Evolutionary conservation across 2,888 invertebrate species (phyloP).

Genomic region (Neria commutata): DNA sequence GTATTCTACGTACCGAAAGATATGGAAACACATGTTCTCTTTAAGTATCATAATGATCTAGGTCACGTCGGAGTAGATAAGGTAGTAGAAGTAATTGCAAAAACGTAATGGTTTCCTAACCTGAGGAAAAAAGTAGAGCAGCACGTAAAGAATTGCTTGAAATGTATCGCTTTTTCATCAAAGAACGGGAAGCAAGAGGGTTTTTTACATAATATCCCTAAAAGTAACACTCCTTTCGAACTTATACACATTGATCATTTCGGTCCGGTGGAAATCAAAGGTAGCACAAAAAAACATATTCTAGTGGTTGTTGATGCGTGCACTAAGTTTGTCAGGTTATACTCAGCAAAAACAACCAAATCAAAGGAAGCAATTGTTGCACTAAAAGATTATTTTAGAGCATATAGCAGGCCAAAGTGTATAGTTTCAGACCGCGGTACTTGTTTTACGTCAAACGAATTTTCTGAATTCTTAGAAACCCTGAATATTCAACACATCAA

Average conservation of each 20-base stretch:
- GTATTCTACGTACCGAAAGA: constrained; percentile 1
- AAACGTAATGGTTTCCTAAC: constrained; percentile 13
- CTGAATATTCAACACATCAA: constrained; percentile 21
- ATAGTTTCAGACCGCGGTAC: background rate
- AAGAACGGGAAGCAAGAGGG: background rate
- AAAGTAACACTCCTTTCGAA: background rate
- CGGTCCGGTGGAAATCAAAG: background rate
- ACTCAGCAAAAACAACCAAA: constrained; percentile 1
- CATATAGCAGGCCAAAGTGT: background rate
- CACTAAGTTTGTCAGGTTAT: background rate
- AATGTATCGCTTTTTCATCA: constrained; percentile 1
- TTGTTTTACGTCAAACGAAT: background rate
- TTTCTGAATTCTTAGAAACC: background rate
- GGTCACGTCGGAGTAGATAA: constrained; percentile 13
- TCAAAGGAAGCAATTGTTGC: background rate
- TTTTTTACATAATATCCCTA: background rate
- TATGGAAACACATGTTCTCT: background rate
- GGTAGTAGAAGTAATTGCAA: background rate
- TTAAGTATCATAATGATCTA: constrained; percentile 2
- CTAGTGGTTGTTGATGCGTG: background rate
- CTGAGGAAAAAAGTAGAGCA: constrained; percentile 1
- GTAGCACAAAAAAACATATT: background rate
- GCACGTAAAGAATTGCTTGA: constrained; percentile 6
- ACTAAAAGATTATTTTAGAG: background rate
- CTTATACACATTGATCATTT: background rate